Evolutionary conservation across 2,888 invertebrate genomes (phyloP).

Genomic region (Tipula helvola): DNA sequence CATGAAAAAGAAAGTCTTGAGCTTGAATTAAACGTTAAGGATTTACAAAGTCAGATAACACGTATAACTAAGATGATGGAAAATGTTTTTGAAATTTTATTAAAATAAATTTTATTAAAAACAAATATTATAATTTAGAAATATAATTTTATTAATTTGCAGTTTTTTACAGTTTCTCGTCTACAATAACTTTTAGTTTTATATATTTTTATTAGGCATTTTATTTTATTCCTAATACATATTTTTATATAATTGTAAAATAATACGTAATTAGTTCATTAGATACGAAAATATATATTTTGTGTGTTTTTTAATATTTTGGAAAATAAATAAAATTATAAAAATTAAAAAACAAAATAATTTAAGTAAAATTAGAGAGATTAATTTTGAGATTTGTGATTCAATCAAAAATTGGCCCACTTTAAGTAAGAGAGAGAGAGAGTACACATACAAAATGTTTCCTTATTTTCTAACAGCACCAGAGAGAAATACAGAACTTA

Average conservation of each 20-base stretch:
- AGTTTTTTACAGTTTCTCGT: neutral
- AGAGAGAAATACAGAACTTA: neutral
- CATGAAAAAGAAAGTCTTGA: neutral
- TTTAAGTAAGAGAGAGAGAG: neutral
- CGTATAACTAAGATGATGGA: neutral
- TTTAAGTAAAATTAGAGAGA: neutral
- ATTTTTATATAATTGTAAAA: neutral
- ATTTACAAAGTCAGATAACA: neutral
- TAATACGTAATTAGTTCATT: neutral
- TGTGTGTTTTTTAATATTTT: neutral
- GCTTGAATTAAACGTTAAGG: neutral
- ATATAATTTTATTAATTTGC: neutral
- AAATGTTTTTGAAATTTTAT: neutral
- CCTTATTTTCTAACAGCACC: neutral
- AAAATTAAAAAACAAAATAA: neutral
- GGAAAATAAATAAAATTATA: neutral
- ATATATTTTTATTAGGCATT: neutral
- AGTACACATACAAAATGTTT: neutral
- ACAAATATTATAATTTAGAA: neutral
- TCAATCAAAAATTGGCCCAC: neutral
- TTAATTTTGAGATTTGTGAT: neutral
- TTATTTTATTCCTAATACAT: neutral
- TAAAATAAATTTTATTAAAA: neutral
- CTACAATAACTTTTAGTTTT: neutral
- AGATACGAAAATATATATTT: neutral